A percentile compares a stretch with the other conserved stretches of the same genome.
Conservation (phyloP, 2,113 vertebrate species). For the Leptobrachium ailaonicum region DNA sequence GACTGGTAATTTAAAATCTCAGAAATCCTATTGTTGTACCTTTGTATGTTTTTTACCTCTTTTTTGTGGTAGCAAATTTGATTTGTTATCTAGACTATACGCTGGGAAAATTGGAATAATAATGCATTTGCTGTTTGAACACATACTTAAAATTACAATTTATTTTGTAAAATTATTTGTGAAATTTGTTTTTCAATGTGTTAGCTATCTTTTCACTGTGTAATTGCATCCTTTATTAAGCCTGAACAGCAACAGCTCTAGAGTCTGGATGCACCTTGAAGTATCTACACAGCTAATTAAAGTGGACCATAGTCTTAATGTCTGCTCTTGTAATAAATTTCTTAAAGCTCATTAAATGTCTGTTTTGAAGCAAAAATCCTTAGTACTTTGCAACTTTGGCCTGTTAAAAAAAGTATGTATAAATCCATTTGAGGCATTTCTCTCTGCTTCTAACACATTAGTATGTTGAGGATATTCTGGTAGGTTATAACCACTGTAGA, state of each 20-base stretch:
- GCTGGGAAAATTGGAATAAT: no score
- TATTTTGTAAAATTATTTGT: conserved; percentile 13
- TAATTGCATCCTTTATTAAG: conserved; percentile 49
- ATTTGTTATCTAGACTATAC: no score
- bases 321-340: conserved; percentile 52
- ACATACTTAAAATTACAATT: conserved; percentile 5
- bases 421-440: conserved; percentile 30
- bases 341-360: conserved; percentile 52
- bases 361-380: conserved; percentile 53
- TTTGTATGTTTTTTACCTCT: no score
- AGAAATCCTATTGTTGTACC: no score
- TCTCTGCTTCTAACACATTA: conserved; percentile 47
- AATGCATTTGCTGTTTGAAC: conserved; percentile 1
- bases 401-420: conserved; percentile 34
- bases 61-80: no score
- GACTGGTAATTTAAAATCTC: no score
- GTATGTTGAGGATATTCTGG: background rate
- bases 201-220: conserved; percentile 15
- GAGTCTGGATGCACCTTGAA: conserved; percentile 55
- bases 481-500: conserved; percentile 1
- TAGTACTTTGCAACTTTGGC: conserved; percentile 46
- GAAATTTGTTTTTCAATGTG: background rate
- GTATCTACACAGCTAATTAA: conserved; percentile 61
- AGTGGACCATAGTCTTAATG: conserved; percentile 39
- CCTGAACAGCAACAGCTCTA: conserved; percentile 54